Conservation (phyloP, 2,113 vertebrate species). For the Sarotherodon lohbergeri region DNA sequence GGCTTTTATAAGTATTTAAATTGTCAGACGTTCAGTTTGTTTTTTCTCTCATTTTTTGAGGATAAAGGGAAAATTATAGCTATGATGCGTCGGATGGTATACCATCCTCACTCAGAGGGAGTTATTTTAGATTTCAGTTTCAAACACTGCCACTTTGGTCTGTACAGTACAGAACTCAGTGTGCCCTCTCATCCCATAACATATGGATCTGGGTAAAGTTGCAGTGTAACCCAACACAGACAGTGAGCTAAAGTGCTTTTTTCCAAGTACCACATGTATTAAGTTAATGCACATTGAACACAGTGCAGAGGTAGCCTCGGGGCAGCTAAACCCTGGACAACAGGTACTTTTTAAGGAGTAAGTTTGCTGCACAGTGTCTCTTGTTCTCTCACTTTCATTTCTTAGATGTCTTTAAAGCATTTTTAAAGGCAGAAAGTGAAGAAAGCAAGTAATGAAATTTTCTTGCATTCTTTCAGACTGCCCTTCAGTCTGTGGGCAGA, state of each 20-base stretch:
- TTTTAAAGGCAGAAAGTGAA: not conserved
- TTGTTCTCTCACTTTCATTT: not conserved
- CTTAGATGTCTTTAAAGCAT: not conserved
- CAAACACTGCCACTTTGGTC: not conserved
- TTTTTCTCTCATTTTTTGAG: not conserved
- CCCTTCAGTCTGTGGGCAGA: not conserved
- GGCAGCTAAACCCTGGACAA: not conserved
- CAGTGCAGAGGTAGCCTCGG: conserved; percentile 7
- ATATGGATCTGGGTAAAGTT: conserved; percentile 8
- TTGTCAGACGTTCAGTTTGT: not conserved
- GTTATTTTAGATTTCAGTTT: not conserved
- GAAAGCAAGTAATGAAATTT: not conserved
- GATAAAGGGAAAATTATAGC: not conserved
- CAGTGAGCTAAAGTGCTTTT: not conserved
- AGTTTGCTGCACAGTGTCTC: not conserved
- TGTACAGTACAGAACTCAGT: not conserved
- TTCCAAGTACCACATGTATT: conserved; percentile 19
- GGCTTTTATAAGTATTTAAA: not conserved
- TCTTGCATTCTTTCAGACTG: not conserved
- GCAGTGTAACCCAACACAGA: conserved; percentile 18
- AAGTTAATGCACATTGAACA: conserved; percentile 1
- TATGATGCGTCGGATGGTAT: not conserved
- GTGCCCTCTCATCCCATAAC: not conserved
- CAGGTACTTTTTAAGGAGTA: conserved; percentile 21
- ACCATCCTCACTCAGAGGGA: not conserved